Base-by-base conservation (phyloP, 2,888 invertebrate species). In the Bombylius major region DNA sequence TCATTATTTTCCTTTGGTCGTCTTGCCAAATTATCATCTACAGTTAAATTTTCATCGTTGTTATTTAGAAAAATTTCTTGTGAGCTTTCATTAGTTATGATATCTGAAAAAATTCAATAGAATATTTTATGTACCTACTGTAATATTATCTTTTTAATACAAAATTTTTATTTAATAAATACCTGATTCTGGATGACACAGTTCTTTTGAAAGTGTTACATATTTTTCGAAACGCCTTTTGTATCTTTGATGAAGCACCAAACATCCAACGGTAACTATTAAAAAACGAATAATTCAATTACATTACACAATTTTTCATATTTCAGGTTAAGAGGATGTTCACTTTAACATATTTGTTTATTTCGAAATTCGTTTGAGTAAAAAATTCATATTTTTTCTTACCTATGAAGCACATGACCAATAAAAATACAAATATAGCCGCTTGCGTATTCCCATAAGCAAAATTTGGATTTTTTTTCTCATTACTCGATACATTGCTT, bases 161-260 rank as follows among this genome's bases (percentile, higher is more conserved):
- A 23, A 2, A 23, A 23, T 23, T 23, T 23, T 23, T 23, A 23
- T 23, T 23, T 3, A 23, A 23, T 42, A 42, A 11, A 4, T 42
- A 72, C 74, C 72, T 57, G 70, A 65, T 52, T 73, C 72, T n/a
- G 75, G 73, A 66, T 73, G 72, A 23, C 76, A 77, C 7, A 82
- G 70, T 58, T 83, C 84, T 23, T 80, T 78, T 0, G 82, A 77
- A n/a, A 82, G 71, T 5, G 79, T 78, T 58, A 80, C 70, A 67
- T 83, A 84, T 63, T 81, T 81, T n/a, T 82, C 80, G 64, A 82
- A 82, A 59, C 86, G 82, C 46, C 83, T 79, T 51, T 84, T 82
- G 69, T 87, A 87, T 44, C 94, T 79, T 66, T 91, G 87, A 73
- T 91, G 89, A 56, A 93, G 72, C 39, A 92, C 84, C 57, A 94